phyloP scores from a whole-genome alignment of 2,888 invertebrate genomes.

The Trachelus troglodyta region DNA sequence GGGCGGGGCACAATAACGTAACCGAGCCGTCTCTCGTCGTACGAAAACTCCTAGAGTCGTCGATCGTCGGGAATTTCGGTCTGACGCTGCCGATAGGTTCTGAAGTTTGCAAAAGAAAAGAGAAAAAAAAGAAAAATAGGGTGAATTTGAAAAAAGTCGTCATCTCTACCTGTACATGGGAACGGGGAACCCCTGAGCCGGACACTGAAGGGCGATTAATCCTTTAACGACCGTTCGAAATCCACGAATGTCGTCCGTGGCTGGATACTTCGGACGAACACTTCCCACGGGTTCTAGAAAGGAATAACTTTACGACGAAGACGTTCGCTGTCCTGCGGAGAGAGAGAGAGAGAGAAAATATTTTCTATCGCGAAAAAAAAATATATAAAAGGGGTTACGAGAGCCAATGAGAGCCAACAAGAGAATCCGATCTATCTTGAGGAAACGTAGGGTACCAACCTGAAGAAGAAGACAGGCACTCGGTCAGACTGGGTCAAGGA shows the following conservation, averaged over 20 bases:
- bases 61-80: constrained; percentile 70
- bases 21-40: constrained; percentile 60
- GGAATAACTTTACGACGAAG: constrained; percentile 23
- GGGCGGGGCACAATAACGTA: constrained; percentile 78
- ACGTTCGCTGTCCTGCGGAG: neutral
- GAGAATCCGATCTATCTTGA: neutral
- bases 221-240: constrained; percentile 68
- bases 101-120: constrained; percentile 34
- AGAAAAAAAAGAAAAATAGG: neutral
- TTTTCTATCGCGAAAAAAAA: neutral
- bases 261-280: constrained; percentile 76
- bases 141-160: neutral
- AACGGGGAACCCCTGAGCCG: constrained; percentile 76
- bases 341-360: neutral
- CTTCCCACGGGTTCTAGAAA: constrained; percentile 77
- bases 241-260: constrained; percentile 73
- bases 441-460: neutral
- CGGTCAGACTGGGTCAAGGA: neutral
- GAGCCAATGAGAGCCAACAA: neutral
- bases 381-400: neutral
- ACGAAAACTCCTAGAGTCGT: constrained; percentile 55
- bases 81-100: constrained; percentile 73
- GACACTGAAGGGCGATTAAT: constrained; percentile 71
- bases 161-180: constrained; percentile 75
- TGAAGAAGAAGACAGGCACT: neutral